Evolutionary conservation across 2,888 invertebrate species (phyloP).

Genomic region (Drosophila maculinotata): DNA sequence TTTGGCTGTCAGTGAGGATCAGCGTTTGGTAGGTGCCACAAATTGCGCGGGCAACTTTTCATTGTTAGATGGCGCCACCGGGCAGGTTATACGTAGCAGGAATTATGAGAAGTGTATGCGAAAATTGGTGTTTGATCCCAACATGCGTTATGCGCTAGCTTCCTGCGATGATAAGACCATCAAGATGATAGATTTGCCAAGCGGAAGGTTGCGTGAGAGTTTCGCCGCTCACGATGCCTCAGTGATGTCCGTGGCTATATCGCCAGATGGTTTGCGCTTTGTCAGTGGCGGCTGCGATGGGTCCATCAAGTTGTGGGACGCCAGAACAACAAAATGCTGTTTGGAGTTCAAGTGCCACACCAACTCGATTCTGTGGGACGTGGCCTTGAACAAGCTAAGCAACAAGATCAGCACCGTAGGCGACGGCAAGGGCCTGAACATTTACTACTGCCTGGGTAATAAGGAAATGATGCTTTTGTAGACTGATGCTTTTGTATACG

Average conservation of each 20-base stretch:
- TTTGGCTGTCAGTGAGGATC: slow-evolving; percentile 29
- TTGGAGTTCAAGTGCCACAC: slow-evolving; percentile 8
- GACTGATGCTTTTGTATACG: slow-evolving; percentile 28
- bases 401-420: slow-evolving; percentile 47
- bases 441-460: slow-evolving; percentile 42
- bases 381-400: slow-evolving; percentile 31
- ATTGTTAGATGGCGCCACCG: slow-evolving; percentile 37
- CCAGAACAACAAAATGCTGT: slow-evolving; percentile 17
- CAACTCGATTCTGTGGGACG: slow-evolving; percentile 49
- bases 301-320: slow-evolving; percentile 48
- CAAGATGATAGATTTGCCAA: slow-evolving; percentile 41
- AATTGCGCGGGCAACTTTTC: slow-evolving; percentile 38
- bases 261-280: slow-evolving; percentile 30
- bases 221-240: slow-evolving; percentile 11
- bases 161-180: slow-evolving; percentile 53
- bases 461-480: slow-evolving; percentile 33
- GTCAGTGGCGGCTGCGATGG: slow-evolving; percentile 42
- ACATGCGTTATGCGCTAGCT: slow-evolving; percentile 3
- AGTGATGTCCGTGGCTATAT: slow-evolving; percentile 38
- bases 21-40: slow-evolving; percentile 20
- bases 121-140: slow-evolving; percentile 21
- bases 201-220: slow-evolving; percentile 12
- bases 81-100: slow-evolving; percentile 20
- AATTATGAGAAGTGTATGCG: slow-evolving; percentile 28
- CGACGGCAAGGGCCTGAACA: slow-evolving; percentile 39